Base-by-base conservation (phyloP, 53 echinoderm and acorn worm species). In the Actinopyga echinites region DNA sequence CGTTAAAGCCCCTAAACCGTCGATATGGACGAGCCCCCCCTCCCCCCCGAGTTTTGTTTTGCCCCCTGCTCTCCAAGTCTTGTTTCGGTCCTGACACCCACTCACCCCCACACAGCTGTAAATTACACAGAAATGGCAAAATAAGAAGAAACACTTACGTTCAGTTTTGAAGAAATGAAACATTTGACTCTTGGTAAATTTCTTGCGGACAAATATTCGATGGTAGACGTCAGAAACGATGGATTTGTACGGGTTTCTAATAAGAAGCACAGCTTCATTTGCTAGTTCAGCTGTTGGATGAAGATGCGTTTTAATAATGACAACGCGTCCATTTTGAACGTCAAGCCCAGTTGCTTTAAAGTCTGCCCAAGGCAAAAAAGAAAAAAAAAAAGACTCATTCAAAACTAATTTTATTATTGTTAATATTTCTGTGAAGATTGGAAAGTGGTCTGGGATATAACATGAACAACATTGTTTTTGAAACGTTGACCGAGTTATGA, bases 171-270 rank as follows among this genome's bases (percentile, higher is more conserved):
- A 77, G 56, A 56, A 77, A 3, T 26, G 19, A 19, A 56, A 6
- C 77, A 77, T 77, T 19, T 31, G 2, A 24, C 13, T 42, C 6
- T 53, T 20, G 15, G 77, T 30, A 54, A 77, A 55, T 2, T 32
- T 55, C 49, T 55, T 31, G 5, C 77, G 54, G 9, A 56, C 28
- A 77, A 77, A 24, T 21, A 77, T 32, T 49, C 77, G 54, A 33
- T 54, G 49, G 45, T 77, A 77, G 31, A 77, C 77, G 54, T 77
- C 77, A 13, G 77, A 77, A 21, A 77, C 56, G 4, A 77, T 55
- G 25, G 56, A 30, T 45, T 29, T 77, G 13, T 77, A 77, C n/a
- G 57, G 77, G 30, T 77, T 77, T 23, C 77, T 54, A 8, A 77
- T 77, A 4, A 77, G 31, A n/a, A 77, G 29, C 4, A 77, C 77